Evolutionary conservation across 2,113 vertebrate species (phyloP).

Genomic region (Microtus richardsoni): DNA sequence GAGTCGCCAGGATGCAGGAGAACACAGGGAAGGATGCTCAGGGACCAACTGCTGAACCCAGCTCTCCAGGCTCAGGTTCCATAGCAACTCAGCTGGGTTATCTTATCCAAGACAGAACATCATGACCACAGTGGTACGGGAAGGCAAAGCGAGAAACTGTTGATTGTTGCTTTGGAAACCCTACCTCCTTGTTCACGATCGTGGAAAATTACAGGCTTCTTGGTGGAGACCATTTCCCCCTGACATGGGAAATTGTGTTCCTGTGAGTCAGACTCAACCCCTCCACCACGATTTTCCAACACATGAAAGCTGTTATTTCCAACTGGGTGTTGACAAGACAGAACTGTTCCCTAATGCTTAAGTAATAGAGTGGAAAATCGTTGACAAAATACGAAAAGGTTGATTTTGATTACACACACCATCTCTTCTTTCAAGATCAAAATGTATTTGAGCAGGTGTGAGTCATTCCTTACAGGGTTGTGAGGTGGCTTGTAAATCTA

Average conservation of each 20-base stretch:
- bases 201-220: conserved; percentile 17
- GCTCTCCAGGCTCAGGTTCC: not conserved
- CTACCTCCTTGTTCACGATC: not conserved
- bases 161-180: not conserved
- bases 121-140: not conserved
- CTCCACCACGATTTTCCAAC: conserved; percentile 64
- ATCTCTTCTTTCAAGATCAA: conserved; percentile 68
- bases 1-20: accelerated
- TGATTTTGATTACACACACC: conserved; percentile 72
- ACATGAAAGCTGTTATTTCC: conserved; percentile 71
- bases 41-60: not conserved
- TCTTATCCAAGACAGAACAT: not conserved
- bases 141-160: not conserved
- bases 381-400: conserved; percentile 72
- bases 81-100: not conserved
- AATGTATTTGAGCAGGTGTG: conserved; percentile 56
- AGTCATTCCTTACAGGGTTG: conserved; percentile 62
- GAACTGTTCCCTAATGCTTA: conserved; percentile 65
- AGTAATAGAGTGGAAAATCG: conserved; percentile 71
- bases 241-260: conserved; percentile 33
- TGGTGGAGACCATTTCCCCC: not conserved
- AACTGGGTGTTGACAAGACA: conserved; percentile 73
- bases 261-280: conserved; percentile 57
- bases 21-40: not conserved
- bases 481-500: conserved; percentile 31